A percentile compares a stretch with the other conserved stretches of the same genome.
These are phyloP conservation scores for Leptinotarsa undecemlineata DNA, from an alignment of 1,140 invertebrate species.

Conservation along the genomic window DNA sequence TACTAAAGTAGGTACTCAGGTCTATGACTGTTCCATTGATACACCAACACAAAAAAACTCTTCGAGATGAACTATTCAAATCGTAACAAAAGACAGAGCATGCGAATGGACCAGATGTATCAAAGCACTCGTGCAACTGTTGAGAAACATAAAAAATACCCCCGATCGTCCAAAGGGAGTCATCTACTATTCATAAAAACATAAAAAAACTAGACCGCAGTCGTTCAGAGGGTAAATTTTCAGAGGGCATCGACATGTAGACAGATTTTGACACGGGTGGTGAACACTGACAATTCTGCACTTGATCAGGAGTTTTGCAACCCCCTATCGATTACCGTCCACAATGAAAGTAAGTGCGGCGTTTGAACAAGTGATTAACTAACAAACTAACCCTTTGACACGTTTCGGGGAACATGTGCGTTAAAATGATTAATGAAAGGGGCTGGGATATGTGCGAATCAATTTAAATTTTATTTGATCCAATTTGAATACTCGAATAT, in stretches of 20 bases:
- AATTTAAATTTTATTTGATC: not conserved
- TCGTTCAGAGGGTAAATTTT: conserved; percentile 23
- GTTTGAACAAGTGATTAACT: conserved; percentile 34
- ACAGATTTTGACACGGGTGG: conserved; percentile 39
- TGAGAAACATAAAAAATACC: conserved; percentile 39
- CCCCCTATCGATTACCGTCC: conserved; percentile 29
- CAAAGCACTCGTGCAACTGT: conserved; percentile 41
- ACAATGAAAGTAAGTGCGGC: conserved; percentile 24
- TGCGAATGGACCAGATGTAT: conserved; percentile 26
- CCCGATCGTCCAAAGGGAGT: conserved; percentile 31
- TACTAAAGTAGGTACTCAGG: too few species aligned
- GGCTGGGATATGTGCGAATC: not conserved
- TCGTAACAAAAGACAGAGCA: conserved; percentile 12
- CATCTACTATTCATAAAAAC: conserved; percentile 35
- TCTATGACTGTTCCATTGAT: too few species aligned
- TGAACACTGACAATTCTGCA: conserved; percentile 46
- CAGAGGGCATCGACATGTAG: conserved; percentile 37
- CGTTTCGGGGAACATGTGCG: conserved; percentile 29
- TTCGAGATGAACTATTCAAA: conserved; percentile 13
- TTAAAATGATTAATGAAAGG: conserved; percentile 10
- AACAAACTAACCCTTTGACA: conserved; percentile 37
- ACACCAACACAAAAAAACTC: conserved; percentile 19
- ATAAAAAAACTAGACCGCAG: conserved; percentile 32
- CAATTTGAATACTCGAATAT: too few species aligned
- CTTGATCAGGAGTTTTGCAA: conserved; percentile 45